phyloP scores from a whole-genome alignment of 2,888 invertebrate genomes.

The Diaperis boleti region DNA sequence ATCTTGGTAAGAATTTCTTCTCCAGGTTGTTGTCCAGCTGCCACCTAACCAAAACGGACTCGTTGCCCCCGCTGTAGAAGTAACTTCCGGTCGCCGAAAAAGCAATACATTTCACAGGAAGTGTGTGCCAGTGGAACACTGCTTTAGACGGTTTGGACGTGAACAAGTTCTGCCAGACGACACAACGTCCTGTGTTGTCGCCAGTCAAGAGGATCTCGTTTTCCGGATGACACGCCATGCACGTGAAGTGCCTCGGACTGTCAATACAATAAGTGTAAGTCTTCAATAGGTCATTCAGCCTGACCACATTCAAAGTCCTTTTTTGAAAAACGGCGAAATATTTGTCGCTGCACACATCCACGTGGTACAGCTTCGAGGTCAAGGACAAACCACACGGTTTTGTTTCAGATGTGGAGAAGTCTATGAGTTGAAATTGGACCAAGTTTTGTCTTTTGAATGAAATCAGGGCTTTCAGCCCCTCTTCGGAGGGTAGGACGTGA shows the following conservation, averaged over 20 bases:
- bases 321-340: constrained; percentile 54
- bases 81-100: constrained; percentile 76
- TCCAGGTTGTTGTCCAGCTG: constrained; percentile 66
- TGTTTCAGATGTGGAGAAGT: neutral
- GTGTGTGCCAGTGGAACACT: constrained; percentile 82
- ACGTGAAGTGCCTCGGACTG: constrained; percentile 67
- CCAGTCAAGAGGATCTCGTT: constrained; percentile 77
- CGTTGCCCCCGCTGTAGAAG: constrained; percentile 83
- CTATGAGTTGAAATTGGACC: constrained; percentile 43
- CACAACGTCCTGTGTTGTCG: constrained; percentile 74
- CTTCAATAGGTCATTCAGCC: constrained; percentile 12
- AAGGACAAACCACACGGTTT: neutral
- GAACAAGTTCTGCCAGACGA: constrained; percentile 72
- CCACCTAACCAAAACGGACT: constrained; percentile 85
- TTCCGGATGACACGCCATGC: constrained; percentile 76
- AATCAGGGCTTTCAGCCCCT: constrained; percentile 49
- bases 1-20: constrained; percentile 76
- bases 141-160: constrained; percentile 60
- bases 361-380: constrained; percentile 34
- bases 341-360: constrained; percentile 50
- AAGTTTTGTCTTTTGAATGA: constrained; percentile 45
- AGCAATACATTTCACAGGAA: constrained; percentile 74
- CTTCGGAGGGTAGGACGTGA: constrained; percentile 47
- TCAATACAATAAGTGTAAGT: constrained; percentile 46
- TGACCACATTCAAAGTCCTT: constrained; percentile 51